These are phyloP conservation scores for Stenchaetothrips biformis DNA, from an alignment of 2,888 invertebrate species.

Conservation along the genomic window DNA sequence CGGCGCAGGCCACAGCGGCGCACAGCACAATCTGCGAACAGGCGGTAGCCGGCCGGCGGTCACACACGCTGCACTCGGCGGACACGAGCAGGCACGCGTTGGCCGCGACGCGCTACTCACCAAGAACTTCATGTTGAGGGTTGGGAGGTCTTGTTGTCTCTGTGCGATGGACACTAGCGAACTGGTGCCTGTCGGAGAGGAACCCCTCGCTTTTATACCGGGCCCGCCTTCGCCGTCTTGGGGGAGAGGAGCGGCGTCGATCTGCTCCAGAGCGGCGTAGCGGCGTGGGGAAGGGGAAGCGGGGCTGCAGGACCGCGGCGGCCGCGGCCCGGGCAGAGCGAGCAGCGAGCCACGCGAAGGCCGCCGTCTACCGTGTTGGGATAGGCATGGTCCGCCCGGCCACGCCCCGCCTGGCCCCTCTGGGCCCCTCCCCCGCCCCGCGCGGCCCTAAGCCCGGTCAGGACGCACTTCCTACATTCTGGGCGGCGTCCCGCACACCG, in stretches of 20 bases:
- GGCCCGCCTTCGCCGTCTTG: not conserved
- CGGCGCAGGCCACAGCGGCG: constrained; percentile 48
- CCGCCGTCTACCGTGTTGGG: constrained; percentile 22
- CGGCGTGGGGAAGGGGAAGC: not conserved
- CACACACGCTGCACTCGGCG: not conserved
- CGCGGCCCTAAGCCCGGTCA: constrained; percentile 13
- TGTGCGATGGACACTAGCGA: constrained; percentile 10
- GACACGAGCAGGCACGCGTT: not conserved
- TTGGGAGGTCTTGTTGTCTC: constrained; percentile 26
- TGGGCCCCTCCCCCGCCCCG: not conserved
- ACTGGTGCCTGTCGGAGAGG: constrained; percentile 10
- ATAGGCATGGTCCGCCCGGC: not conserved
- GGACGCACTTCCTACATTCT: constrained; percentile 24
- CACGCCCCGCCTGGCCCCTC: not conserved
- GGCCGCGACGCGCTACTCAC: constrained; percentile 38
- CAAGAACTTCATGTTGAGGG: constrained; percentile 43
- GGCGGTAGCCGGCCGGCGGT: constrained; percentile 33
- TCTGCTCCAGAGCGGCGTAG: not conserved
- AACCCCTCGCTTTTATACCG: constrained; percentile 13
- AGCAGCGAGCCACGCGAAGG: not conserved
- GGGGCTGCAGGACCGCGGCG: not conserved
- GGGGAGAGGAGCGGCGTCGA: not conserved
- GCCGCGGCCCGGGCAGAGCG: not conserved
- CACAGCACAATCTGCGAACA: constrained; percentile 53
- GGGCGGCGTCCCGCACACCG: not conserved